A percentile compares a stretch with the other conserved stretches of the same genome.
Conservation (phyloP, 2,888 invertebrate species). For the Sarcophaga variegata region DNA sequence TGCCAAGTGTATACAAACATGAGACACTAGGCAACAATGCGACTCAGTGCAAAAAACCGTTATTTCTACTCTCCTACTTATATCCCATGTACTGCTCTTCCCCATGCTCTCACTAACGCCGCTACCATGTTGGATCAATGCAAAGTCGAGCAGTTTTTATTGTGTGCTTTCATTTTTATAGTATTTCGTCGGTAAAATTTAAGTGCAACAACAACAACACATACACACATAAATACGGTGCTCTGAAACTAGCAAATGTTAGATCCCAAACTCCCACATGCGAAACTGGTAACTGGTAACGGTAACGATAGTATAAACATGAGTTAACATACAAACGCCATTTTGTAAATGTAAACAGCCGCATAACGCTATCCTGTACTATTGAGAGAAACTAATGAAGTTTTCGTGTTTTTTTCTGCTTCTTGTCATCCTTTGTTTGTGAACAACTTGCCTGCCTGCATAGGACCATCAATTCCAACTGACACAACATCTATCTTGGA, state of each 20-base stretch:
- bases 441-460: conserved; percentile 69
- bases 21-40: conserved; percentile 60
- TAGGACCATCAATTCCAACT: conserved; percentile 79
- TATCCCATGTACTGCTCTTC: not conserved
- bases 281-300: conserved; percentile 43
- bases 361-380: conserved; percentile 65
- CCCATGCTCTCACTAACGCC: not conserved
- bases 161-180: conserved; percentile 50
- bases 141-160: conserved; percentile 32
- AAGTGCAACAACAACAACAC: conserved; percentile 7
- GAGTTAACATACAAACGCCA: conserved; percentile 58
- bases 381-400: conserved; percentile 60
- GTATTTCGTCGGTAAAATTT: conserved; percentile 46
- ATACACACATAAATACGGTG: too few relatives aligned
- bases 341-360: conserved; percentile 68
- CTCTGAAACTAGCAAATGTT: conserved; percentile 26
- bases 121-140: not conserved
- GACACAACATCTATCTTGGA: conserved; percentile 78
- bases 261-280: conserved; percentile 71
- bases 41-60: conserved; percentile 25
- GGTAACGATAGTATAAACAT: not conserved
- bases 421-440: conserved; percentile 48
- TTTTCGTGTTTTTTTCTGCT: conserved; percentile 8
- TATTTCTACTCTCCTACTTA: conserved; percentile 22
- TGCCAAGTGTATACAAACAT: conserved; percentile 49